Evolutionary conservation across 2,113 vertebrate genomes (phyloP).

Genomic region (Dicaeum eximium): DNA sequence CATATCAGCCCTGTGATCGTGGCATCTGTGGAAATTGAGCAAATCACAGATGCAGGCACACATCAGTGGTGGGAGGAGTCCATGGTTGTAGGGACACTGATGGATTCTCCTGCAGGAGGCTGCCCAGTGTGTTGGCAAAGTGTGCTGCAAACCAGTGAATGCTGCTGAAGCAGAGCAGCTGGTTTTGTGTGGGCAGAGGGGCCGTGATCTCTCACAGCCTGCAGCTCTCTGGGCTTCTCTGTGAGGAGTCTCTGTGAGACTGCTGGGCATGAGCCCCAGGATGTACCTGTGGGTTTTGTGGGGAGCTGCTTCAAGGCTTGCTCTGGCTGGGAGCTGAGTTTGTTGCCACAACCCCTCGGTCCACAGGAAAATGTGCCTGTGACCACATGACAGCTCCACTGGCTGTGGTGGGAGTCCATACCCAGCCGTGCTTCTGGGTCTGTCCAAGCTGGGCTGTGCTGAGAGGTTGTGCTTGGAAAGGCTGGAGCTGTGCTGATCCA

Average conservation of each 20-base stretch:
- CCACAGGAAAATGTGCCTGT: neutral
- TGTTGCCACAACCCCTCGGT: neutral
- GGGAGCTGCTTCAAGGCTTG: neutral
- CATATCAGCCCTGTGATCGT: accelerated
- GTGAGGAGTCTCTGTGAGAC: neutral
- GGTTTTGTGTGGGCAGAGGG: neutral
- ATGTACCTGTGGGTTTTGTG: neutral
- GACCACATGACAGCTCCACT: neutral
- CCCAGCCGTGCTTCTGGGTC: accelerated
- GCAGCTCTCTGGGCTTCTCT: neutral
- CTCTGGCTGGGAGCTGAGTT: neutral
- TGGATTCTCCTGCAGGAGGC: accelerated
- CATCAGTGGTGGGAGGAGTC: neutral
- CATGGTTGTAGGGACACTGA: accelerated
- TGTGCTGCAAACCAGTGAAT: neutral
- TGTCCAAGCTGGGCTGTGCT: neutral
- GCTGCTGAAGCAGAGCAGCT: neutral
- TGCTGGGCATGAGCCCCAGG: neutral
- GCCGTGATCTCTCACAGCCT: neutral
- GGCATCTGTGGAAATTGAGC: neutral
- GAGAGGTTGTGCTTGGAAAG: accelerated
- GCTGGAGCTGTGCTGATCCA: neutral
- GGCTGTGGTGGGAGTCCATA: neutral
- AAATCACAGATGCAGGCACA: neutral
- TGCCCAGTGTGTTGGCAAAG: neutral